Conservation (phyloP, 2,888 invertebrate genomes). For the Octodonta nipae region DNA sequence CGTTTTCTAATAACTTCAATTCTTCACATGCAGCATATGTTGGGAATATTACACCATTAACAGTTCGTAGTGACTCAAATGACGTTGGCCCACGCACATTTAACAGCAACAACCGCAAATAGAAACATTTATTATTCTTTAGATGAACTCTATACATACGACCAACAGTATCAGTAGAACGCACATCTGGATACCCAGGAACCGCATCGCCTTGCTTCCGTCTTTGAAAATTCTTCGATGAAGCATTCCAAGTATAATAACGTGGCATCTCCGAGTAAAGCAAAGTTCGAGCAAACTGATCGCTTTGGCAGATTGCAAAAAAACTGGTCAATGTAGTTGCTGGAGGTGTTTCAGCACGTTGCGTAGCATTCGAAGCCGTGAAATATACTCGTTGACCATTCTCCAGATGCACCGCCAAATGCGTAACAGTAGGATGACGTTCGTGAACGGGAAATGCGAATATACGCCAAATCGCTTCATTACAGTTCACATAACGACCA, state of each 20-base stretch:
- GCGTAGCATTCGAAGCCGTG: slow-evolving; percentile 4
- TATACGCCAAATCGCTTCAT: slow-evolving; percentile 22
- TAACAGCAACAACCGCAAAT: slow-evolving; percentile 22
- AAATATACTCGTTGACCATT: slow-evolving; percentile 15
- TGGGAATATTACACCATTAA: slow-evolving; percentile 25
- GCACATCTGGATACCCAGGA: slow-evolving; percentile 1
- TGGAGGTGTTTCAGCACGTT: slow-evolving; percentile 17
- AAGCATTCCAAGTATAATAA: slow-evolving; percentile 15
- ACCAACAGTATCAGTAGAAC: slow-evolving; percentile 16
- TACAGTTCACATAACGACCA: slow-evolving; percentile 2
- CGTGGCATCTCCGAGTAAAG: slow-evolving; percentile 13
- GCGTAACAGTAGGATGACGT: slow-evolving; percentile 20
- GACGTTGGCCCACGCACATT: slow-evolving; percentile 27
- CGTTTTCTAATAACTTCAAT: slow-evolving; percentile 19
- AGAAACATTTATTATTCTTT: slow-evolving; percentile 22
- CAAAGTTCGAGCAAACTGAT: slow-evolving; percentile 13
- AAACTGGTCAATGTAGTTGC: slow-evolving; percentile 21
- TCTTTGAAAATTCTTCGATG: slow-evolving; percentile 4
- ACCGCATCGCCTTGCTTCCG: neutral
- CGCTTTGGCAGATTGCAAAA: slow-evolving; percentile 10
- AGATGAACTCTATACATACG: slow-evolving; percentile 24
- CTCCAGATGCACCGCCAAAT: slow-evolving; percentile 10
- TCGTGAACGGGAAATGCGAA: slow-evolving; percentile 19
- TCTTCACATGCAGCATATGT: slow-evolving; percentile 25
- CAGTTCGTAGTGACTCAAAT: slow-evolving; percentile 22